These are phyloP conservation scores for Eristalis intricaria DNA, from an alignment of 2,888 invertebrate species.

Conservation along the genomic window DNA sequence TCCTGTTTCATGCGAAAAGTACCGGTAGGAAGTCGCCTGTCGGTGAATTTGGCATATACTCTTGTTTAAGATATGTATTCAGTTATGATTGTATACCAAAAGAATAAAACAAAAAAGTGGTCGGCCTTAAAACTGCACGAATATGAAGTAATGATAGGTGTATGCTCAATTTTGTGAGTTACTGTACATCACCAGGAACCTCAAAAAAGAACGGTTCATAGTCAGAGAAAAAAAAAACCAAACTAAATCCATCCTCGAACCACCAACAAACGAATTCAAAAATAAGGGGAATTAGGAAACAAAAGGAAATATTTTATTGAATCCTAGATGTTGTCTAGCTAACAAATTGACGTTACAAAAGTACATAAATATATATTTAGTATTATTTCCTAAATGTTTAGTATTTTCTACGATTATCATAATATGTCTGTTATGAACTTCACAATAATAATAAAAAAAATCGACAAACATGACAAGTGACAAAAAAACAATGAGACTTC, in stretches of 20 bases:
- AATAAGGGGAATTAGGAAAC: slow-evolving; percentile 10
- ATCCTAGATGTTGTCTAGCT: slow-evolving; percentile 4
- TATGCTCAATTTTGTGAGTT: too few species aligned
- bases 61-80: too few species aligned
- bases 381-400: slow-evolving; percentile 27
- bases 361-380: slow-evolving; percentile 63
- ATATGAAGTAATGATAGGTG: too few species aligned
- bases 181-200: neutral
- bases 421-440: slow-evolving; percentile 8
- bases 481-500: neutral
- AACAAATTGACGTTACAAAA: slow-evolving; percentile 60
- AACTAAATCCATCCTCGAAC: slow-evolving; percentile 3
- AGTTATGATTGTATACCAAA: too few species aligned
- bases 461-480: slow-evolving; percentile 13
- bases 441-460: slow-evolving; percentile 7
- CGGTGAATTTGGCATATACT: too few species aligned
- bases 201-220: neutral
- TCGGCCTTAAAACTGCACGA: too few species aligned
- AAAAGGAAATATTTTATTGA: slow-evolving; percentile 22
- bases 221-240: neutral
- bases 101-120: too few species aligned
- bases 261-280: slow-evolving; percentile 16
- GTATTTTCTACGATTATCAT: slow-evolving; percentile 10
- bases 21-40: too few species aligned
- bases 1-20: too few species aligned